Conservation (phyloP, 2,888 invertebrate species). For the Pteria penguin region DNA sequence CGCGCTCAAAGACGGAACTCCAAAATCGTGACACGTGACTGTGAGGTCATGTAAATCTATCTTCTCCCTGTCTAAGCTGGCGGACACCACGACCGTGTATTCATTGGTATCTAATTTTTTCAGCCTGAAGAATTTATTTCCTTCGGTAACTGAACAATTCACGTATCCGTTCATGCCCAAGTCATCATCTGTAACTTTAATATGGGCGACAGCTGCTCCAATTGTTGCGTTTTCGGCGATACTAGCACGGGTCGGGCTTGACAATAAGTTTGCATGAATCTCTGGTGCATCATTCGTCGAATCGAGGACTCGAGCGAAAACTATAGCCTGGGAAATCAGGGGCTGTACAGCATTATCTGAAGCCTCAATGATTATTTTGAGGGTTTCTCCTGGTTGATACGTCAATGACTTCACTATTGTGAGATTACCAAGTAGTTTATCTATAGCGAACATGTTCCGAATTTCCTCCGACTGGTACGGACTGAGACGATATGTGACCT, state of each 20-base stretch:
- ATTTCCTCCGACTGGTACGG: slow-evolving; percentile 57
- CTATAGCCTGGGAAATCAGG: slow-evolving; percentile 60
- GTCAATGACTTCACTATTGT: slow-evolving; percentile 60
- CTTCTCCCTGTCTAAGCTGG: slow-evolving; percentile 54
- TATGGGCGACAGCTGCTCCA: slow-evolving; percentile 68
- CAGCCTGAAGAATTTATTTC: slow-evolving; percentile 63
- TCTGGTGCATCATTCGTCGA: slow-evolving; percentile 97
- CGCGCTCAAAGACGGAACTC: slow-evolving; percentile 54
- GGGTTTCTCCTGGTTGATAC: slow-evolving; percentile 57
- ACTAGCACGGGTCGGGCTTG: slow-evolving; percentile 54
- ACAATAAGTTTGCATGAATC: slow-evolving; percentile 67
- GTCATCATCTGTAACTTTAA: slow-evolving; percentile 67
- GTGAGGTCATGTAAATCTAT: slow-evolving; percentile 47
- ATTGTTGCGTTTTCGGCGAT: slow-evolving; percentile 68
- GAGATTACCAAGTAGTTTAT: slow-evolving; percentile 63
- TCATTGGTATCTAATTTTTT: slow-evolving; percentile 64
- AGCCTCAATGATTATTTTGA: slow-evolving; percentile 64
- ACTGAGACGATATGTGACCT: slow-evolving; percentile 80
- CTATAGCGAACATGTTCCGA: slow-evolving; percentile 55
- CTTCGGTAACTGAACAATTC: slow-evolving; percentile 56
- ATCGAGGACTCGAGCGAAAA: slow-evolving; percentile 83
- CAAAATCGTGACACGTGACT: slow-evolving; percentile 59
- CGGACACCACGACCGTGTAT: slow-evolving; percentile 63
- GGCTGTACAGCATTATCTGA: slow-evolving; percentile 66
- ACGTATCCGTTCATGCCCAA: slow-evolving; percentile 70